Evolutionary conservation across 1,140 invertebrate species (phyloP).

Genomic region (Tribolium madens): DNA sequence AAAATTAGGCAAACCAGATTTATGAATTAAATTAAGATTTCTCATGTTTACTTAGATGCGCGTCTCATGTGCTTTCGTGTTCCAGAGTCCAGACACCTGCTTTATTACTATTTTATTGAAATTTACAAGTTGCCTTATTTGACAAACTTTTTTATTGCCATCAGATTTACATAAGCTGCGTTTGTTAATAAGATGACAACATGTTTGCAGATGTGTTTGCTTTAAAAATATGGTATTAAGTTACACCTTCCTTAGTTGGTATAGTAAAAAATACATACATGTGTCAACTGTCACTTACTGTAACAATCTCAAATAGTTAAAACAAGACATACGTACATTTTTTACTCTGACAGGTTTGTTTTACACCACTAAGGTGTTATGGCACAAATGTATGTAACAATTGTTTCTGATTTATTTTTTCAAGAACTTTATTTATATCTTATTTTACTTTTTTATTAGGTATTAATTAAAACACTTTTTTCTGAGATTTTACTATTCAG

Average conservation of each 20-base stretch:
- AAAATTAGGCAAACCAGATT: constrained; percentile 15
- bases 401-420: no score
- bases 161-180: constrained; percentile 28
- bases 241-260: constrained; percentile 46
- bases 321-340: constrained; percentile 17
- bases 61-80: neutral
- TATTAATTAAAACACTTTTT: no score
- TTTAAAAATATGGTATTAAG: constrained; percentile 43
- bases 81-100: constrained; percentile 2
- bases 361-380: no score
- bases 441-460: no score
- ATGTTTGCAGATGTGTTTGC: constrained; percentile 39
- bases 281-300: constrained; percentile 41
- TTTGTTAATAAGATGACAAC: constrained; percentile 42
- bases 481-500: neutral
- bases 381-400: no score
- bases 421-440: no score
- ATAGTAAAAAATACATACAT: constrained; percentile 7
- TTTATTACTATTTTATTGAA: constrained; percentile 21
- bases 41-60: constrained; percentile 16
- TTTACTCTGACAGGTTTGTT: neutral
- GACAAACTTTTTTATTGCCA: constrained; percentile 15
- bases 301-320: constrained; percentile 28
- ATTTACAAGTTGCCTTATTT: constrained; percentile 44
- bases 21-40: constrained; percentile 5